A percentile compares a stretch with the other conserved stretches of the same genome.
Conservation (phyloP, 2,797 vertebrate species). For the Pteropus rufus region DNA sequence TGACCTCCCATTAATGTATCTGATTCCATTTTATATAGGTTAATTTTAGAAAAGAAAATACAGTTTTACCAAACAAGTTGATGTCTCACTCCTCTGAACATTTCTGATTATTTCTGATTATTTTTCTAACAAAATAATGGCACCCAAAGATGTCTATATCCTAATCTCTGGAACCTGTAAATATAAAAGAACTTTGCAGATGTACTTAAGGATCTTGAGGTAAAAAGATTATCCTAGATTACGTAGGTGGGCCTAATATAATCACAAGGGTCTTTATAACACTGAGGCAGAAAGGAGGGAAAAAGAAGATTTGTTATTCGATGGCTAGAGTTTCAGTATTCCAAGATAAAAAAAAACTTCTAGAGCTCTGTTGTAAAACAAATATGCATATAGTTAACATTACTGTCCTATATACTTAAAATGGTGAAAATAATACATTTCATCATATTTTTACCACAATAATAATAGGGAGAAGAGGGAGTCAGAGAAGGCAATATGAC, state of each 20-base stretch:
- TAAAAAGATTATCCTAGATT: background rate
- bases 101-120: background rate
- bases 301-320: background rate
- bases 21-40: background rate
- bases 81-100: background rate
- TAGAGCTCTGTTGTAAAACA: background rate
- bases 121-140: background rate
- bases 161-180: background rate
- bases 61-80: background rate
- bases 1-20: background rate
- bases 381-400: background rate
- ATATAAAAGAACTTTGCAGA: background rate
- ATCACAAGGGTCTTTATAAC: background rate
- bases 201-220: background rate
- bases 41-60: constrained; percentile 12
- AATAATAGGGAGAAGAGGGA: background rate
- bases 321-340: background rate
- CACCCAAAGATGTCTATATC: background rate
- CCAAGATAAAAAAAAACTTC: background rate
- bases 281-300: background rate
- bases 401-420: background rate
- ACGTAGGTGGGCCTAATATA: background rate
- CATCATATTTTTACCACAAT: background rate
- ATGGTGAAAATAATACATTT: background rate
- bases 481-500: background rate